Evolutionary conservation across 30 jellyfish, hydroid and myxozoan genomes (phyloP), one percentile per base, ranked within the genome.

Genomic region (Sanderia malayensis): DNA sequence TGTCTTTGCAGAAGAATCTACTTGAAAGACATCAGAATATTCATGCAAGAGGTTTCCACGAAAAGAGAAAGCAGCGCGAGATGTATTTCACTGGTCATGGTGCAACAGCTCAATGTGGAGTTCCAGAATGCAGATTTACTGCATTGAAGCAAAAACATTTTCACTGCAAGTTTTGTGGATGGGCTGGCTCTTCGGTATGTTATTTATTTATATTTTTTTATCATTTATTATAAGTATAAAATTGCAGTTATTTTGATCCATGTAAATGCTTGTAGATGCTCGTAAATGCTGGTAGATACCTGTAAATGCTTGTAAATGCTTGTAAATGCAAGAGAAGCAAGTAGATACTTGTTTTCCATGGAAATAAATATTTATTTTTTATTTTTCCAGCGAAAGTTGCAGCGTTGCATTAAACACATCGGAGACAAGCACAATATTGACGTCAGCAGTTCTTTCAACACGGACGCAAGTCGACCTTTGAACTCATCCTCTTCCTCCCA

Each of bases 151-250:
- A 76, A 31, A 29, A 80, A 41, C 87, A 76, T 45, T 75, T 59
- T 45, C 87, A 76, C 62, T 76, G 87, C 75, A 76, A 76, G 67
- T 19, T 76, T 6, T 76, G 87, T 46, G 71, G 80, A 9, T 76
- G 87, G 87, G 87, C 87, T 20, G 61, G 87, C 73, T 76, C 87
- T 0, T 76, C 87, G 46, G 87, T 76, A 63, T 20, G 87, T 76
- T 60, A 4, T 15, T 18, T 60, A 9, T 76, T 74, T 2, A 13
- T 37, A 6, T 37, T 4, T 13, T 37, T n/a, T n/a, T n/a, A n/a
- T n/a, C n/a, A n/a, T n/a, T n/a, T n/a, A n/a, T n/a, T n/a, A n/a
- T n/a, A n/a, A n/a, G n/a, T n/a, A n/a, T n/a, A n/a, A n/a, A n/a
- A n/a, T n/a, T n/a, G n/a, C n/a, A n/a, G n/a, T n/a, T n/a, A n/a